Conservation (phyloP, 2,797 vertebrate genomes). For the Lepilemur septentrionalis region DNA sequence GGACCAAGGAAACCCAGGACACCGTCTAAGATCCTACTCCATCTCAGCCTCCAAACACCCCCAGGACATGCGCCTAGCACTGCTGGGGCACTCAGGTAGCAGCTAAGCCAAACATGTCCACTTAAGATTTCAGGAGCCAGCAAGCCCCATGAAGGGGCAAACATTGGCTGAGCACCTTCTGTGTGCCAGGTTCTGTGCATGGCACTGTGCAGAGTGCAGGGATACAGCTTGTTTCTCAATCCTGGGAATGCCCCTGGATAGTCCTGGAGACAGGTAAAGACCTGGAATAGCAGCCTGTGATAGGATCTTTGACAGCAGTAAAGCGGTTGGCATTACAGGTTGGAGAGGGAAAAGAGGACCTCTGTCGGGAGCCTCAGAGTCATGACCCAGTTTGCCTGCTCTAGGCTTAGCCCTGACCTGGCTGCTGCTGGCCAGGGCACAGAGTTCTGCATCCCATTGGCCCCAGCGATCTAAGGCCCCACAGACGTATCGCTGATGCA, state of each 20-base stretch:
- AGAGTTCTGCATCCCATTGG: neutral
- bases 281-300: neutral
- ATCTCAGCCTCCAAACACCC: neutral
- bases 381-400: slow-evolving; percentile 6
- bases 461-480: neutral
- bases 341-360: neutral
- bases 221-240: neutral
- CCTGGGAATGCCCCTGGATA: neutral
- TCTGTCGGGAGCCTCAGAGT: neutral
- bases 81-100: neutral
- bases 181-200: neutral
- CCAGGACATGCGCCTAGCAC: neutral
- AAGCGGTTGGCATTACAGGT: neutral
- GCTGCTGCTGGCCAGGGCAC: neutral
- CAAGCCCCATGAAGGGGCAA: neutral
- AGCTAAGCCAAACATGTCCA: neutral
- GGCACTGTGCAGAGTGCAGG: fast-evolving
- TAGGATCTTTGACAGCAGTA: neutral
- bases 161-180: neutral
- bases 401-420: neutral
- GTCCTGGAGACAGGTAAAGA: neutral
- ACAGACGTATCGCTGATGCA: neutral
- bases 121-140: neutral
- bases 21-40: neutral
- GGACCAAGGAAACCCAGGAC: neutral